Percentiles rank a stretch among this genome's conserved stretches.
phyloP scores from a whole-genome alignment of 2,888 invertebrate genomes.

The Synanthedon tipuliformis region DNA sequence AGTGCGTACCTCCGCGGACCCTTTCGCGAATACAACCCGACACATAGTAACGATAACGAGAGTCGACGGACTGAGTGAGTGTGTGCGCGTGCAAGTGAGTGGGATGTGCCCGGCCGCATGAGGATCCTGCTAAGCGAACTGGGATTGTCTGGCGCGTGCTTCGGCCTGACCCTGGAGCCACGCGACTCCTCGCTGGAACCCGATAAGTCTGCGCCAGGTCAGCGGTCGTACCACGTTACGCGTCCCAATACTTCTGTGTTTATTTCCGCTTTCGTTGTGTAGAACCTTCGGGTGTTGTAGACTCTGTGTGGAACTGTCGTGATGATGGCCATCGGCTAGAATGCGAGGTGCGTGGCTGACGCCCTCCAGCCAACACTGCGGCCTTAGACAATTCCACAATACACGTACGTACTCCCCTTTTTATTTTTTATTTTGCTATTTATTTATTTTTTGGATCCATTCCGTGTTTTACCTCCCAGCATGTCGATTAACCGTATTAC shows the following conservation, averaged over 20 bases:
- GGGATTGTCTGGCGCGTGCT: conserved; percentile 68
- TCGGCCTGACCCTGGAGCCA: conserved; percentile 68
- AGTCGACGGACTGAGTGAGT: conserved; percentile 42
- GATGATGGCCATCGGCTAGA: conserved; percentile 68
- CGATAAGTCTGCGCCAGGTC: conserved; percentile 66
- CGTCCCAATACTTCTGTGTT: conserved; percentile 63
- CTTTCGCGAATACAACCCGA: conserved; percentile 39
- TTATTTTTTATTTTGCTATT: conserved; percentile 34
- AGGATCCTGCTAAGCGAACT: conserved; percentile 70
- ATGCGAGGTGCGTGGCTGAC: conserved; percentile 70
- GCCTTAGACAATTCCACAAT: conserved; percentile 60
- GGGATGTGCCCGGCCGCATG: conserved; percentile 69
- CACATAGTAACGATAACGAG: conserved; percentile 11
- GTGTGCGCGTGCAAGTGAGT: conserved; percentile 64
- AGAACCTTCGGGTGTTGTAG: conserved; percentile 63
- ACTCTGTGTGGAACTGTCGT: conserved; percentile 65
- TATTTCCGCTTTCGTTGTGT: conserved; percentile 70
- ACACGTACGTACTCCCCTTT: conserved; percentile 63
- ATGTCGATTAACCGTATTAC: no score
- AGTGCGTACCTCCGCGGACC: conserved; percentile 56
- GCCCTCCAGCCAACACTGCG: conserved; percentile 64
- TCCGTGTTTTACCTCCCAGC: no score
- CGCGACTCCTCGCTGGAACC: conserved; percentile 60
- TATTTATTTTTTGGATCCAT: conserved; percentile 12
- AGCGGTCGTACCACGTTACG: conserved; percentile 61